Conservation (phyloP, 2,113 vertebrate genomes). For the Morone chrysops region DNA sequence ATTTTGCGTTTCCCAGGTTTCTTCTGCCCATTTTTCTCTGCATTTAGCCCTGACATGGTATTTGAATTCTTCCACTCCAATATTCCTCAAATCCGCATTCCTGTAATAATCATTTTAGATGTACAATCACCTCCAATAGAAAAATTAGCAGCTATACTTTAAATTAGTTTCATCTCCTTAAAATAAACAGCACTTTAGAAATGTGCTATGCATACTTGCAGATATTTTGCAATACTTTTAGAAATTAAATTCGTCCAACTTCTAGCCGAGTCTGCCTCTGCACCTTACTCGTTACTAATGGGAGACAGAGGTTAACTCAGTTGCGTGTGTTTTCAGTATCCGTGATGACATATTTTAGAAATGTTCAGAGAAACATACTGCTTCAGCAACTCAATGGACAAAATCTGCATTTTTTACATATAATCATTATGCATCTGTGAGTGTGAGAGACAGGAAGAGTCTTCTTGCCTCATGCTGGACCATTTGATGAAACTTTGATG, state of each 20-base stretch:
- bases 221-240: not conserved
- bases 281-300: not conserved
- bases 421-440: not conserved
- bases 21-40: not conserved
- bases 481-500: slow-evolving; percentile 72
- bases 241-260: not conserved
- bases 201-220: not conserved
- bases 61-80: not conserved
- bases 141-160: not conserved
- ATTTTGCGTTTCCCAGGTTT: not conserved
- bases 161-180: not conserved
- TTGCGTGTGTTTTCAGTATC: not conserved
- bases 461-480: slow-evolving; percentile 21
- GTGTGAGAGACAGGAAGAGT: not conserved
- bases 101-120: not conserved
- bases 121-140: not conserved
- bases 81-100: not conserved
- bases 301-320: not conserved
- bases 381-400: no score
- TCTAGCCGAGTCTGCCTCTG: not conserved
- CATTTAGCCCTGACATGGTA: not conserved
- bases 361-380: not conserved
- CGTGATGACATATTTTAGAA: not conserved
- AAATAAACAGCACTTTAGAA: not conserved
- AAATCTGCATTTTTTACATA: not conserved